These are phyloP conservation scores for Tragelaphus scriptus DNA, from an alignment of 2,113 vertebrate genomes.

Conservation along the genomic window DNA sequence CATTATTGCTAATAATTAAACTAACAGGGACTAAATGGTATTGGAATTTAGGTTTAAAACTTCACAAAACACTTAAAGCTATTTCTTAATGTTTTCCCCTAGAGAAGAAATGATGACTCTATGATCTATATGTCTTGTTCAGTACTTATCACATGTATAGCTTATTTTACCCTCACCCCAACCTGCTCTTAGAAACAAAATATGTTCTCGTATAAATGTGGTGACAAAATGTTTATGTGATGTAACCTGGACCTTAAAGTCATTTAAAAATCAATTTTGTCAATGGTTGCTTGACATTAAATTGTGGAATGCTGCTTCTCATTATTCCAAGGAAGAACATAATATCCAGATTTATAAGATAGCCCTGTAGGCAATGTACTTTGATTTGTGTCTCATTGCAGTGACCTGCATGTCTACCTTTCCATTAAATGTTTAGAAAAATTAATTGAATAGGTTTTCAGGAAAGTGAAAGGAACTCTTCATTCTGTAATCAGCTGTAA, in stretches of 20 bases:
- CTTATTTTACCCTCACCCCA: not conserved
- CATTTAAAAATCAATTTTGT: not conserved
- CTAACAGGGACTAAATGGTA: not conserved
- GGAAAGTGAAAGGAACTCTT: not conserved
- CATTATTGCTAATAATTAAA: not conserved
- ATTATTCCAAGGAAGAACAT: not conserved
- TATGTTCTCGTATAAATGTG: not conserved
- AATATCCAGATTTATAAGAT: not conserved
- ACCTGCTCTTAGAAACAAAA: not conserved
- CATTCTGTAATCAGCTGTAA: not conserved
- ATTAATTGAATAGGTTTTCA: not conserved
- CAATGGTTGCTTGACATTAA: not conserved
- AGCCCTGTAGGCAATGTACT: not conserved
- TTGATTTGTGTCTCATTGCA: not conserved
- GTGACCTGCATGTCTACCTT: not conserved
- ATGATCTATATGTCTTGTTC: not conserved
- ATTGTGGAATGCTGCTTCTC: not conserved
- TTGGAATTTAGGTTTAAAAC: not conserved
- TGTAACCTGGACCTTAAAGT: not conserved
- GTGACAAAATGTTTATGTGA: not conserved
- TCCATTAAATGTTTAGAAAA: not conserved
- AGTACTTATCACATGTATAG: not conserved
- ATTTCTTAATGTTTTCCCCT: not conserved
- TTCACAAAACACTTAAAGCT: not conserved
- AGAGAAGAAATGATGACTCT: not conserved